These are phyloP conservation scores for Serilophus lunatus DNA, from an alignment of 2,113 vertebrate species.

Conservation along the genomic window DNA sequence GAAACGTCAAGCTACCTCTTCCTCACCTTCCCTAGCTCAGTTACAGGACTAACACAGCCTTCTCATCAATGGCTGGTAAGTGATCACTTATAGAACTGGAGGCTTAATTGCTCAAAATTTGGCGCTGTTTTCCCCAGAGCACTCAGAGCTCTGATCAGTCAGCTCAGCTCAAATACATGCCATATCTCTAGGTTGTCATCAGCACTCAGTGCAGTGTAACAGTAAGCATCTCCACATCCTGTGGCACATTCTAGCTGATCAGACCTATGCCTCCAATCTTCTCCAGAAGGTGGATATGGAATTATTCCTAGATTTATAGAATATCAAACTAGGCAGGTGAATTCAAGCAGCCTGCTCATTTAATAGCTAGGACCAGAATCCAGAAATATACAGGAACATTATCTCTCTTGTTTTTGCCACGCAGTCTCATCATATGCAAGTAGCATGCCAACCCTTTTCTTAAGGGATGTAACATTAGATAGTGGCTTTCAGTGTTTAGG, in stretches of 20 bases:
- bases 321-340: not conserved
- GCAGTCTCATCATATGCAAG: not conserved
- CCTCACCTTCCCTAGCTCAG: not conserved
- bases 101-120: not conserved
- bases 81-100: not conserved
- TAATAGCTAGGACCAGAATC: not conserved
- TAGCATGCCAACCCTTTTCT: not conserved
- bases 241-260: accelerated
- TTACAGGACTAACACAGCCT: not conserved
- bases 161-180: not conserved
- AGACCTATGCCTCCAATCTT: not conserved
- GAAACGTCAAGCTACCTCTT: not conserved
- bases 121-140: not conserved
- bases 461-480: not conserved
- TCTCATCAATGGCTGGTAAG: not conserved
- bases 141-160: not conserved
- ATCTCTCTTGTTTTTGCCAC: not conserved
- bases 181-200: accelerated
- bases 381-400: not conserved
- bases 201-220: not conserved
- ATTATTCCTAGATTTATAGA: not conserved
- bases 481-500: not conserved
- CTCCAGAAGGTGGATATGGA: not conserved
- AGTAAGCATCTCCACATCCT: not conserved
- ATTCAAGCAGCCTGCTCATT: not conserved